Percentiles rank a stretch among this genome's conserved stretches.
Evolutionary conservation across 2,888 invertebrate species (phyloP).

Genomic region (Helobdella robusta): DNA sequence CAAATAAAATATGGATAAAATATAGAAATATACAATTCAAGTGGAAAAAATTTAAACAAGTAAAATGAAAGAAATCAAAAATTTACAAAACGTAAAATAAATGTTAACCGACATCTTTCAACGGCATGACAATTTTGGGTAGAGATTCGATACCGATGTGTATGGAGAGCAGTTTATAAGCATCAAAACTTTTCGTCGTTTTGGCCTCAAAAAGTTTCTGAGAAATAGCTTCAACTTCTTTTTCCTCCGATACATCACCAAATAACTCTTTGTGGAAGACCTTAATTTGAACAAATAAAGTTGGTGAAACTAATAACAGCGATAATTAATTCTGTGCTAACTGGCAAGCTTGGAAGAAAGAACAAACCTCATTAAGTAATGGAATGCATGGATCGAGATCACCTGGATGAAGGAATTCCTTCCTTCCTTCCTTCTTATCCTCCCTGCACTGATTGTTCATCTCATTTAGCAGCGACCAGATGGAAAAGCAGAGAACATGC

Average conservation of each 20-base stretch:
- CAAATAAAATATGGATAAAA: background rate
- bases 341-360: slow-evolving; percentile 16
- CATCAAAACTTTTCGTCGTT: slow-evolving; percentile 71
- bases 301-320: background rate
- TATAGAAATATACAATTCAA: background rate
- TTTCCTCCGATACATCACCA: slow-evolving; percentile 77
- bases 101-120: slow-evolving; percentile 62
- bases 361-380: slow-evolving; percentile 63
- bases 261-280: slow-evolving; percentile 79
- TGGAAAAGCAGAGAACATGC: slow-evolving; percentile 80
- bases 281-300: slow-evolving; percentile 45
- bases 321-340: background rate
- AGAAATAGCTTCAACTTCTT: slow-evolving; percentile 74
- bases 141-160: slow-evolving; percentile 68
- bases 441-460: slow-evolving; percentile 51
- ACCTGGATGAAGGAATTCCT: slow-evolving; percentile 58
- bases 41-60: background rate
- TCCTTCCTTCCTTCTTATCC: background rate
- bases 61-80: background rate
- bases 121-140: slow-evolving; percentile 66
- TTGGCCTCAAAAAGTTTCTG: slow-evolving; percentile 58
- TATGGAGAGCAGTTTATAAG: slow-evolving; percentile 69
- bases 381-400: slow-evolving; percentile 71
- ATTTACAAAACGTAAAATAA: background rate
- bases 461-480: slow-evolving; percentile 70